Evolutionary conservation across 1,140 invertebrate species (phyloP).

Genomic region (Grapholita molesta): DNA sequence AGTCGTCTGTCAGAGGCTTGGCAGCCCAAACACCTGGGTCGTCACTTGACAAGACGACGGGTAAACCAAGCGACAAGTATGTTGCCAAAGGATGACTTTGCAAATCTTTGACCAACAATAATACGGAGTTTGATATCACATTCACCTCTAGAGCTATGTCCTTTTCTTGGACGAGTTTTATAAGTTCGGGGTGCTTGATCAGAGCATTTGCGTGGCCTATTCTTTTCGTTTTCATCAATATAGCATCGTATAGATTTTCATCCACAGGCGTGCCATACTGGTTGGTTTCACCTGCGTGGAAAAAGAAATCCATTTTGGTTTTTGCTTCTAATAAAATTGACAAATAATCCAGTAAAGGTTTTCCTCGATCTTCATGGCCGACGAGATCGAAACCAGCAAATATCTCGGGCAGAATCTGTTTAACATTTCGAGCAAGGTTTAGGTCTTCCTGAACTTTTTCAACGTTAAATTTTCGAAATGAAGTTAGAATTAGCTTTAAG

Average conservation of each 20-base stretch:
- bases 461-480: conserved; percentile 47
- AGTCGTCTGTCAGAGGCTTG: conserved; percentile 87
- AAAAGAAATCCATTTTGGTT: conserved; percentile 83
- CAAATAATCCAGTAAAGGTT: conserved; percentile 80
- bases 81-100: conserved; percentile 88
- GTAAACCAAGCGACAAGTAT: conserved; percentile 82
- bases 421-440: conserved; percentile 50
- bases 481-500: conserved; percentile 82
- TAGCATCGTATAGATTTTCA: conserved; percentile 82
- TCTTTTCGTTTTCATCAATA: conserved; percentile 86
- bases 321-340: conserved; percentile 79
- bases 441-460: conserved; percentile 35
- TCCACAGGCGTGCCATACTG: conserved; percentile 74
- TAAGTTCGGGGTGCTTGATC: conserved; percentile 85
- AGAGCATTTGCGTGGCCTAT: conserved; percentile 84
- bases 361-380: conserved; percentile 84
- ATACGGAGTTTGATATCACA: conserved; percentile 89
- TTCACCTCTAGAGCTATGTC: conserved; percentile 90
- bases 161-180: conserved; percentile 79
- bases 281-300: conserved; percentile 87
- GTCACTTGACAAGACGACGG: too few relatives aligned
- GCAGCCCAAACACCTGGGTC: conserved; percentile 88
- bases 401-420: conserved; percentile 65
- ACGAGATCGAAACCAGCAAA: conserved; percentile 79
- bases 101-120: conserved; percentile 86